Base-by-base conservation (phyloP, 2,113 vertebrate genomes). In the Pedetes capensis region DNA sequence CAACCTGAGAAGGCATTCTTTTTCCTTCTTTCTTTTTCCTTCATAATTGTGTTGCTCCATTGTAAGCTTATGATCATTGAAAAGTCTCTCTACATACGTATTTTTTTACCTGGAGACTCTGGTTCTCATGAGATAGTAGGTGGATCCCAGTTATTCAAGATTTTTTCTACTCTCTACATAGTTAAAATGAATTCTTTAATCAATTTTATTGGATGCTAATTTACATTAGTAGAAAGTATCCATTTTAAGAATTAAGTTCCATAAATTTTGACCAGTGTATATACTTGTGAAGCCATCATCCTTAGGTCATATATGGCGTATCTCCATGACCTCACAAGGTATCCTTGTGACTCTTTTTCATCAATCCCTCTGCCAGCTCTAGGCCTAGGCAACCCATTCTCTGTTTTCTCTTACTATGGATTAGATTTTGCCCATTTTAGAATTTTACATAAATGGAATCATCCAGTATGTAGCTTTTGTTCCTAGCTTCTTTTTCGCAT, bases 361-460 rank as follows among this genome's bases (percentile, higher is more conserved):
- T 42, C 34, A 44, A 9, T 57, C 4, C 22, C 23, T 74, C 14
- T 64, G 66, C 22, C 39, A 17, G 11, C 34, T 89, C 37, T 81
- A 66, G 61, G 9, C 22, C 82, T 23, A 53, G 32, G 27, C 44
- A 42, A 27, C 27, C 22, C n/a, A 13, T 87, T 78, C 79, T 79
- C 47, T 80, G 47, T 9, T 63, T 79, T 79, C 25, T 85, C 2
- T 86, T 95, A 51, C 55, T 82, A 27, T 68, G 63, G 63, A 34
- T 91, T 93, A 68, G 23, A 53, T 94, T 93, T 89, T n/a, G 16
- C 2, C 4, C 32, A 9, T 80, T 79, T 86, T 42, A 92, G n/a
- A 87, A 47, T 61, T 93, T 79, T 78, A 57, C 2, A 34, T 89
- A 63, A 94, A 68, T 97, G 32, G 57, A 74, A 51, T 68, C 44